Conservation (phyloP, 2,797 vertebrate genomes). For the Cynopterus sphinx region DNA sequence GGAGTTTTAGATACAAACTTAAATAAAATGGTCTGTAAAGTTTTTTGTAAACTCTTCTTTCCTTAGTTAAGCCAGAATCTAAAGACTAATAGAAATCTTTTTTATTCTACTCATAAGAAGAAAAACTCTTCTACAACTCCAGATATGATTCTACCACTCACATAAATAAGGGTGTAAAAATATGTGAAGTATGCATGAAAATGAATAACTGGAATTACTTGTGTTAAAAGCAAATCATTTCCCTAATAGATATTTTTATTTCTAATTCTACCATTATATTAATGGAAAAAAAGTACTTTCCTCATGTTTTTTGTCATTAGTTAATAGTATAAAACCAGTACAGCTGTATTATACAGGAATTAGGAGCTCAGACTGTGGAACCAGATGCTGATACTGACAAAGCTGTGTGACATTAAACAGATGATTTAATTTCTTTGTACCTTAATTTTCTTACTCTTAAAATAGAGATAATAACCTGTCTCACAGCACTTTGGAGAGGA, state of each 20-base stretch:
- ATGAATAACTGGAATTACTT: neutral
- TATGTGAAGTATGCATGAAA: neutral
- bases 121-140: neutral
- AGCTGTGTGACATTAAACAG: neutral
- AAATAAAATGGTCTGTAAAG: neutral
- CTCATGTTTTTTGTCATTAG: neutral
- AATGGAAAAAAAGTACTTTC: neutral
- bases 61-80: neutral
- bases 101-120: neutral
- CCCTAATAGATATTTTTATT: neutral
- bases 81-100: neutral
- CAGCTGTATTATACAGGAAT: neutral
- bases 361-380: neutral
- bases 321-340: neutral
- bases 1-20: neutral
- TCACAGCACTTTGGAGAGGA: neutral
- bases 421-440: neutral
- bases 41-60: conserved; percentile 31
- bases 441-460: conserved; percentile 3
- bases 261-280: neutral
- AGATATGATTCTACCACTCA: neutral
- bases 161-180: neutral
- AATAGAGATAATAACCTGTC: neutral
- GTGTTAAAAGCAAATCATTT: neutral
- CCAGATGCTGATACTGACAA: neutral